Evolutionary conservation across 2,888 invertebrate species (phyloP).

Genomic region (Orthosia gracilis): DNA sequence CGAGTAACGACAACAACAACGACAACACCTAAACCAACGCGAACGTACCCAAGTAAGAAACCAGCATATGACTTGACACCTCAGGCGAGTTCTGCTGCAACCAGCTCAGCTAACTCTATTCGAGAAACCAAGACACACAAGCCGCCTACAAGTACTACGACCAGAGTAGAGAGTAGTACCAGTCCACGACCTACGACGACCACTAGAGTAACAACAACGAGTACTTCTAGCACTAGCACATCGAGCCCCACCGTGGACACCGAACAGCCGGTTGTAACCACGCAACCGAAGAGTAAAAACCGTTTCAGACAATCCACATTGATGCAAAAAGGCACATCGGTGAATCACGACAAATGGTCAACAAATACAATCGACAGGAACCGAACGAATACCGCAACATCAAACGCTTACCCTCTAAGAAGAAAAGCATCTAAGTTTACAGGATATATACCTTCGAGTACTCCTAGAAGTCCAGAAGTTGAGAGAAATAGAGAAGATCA

Average conservation of each 20-base stretch:
- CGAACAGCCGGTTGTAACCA: slow-evolving; percentile 63
- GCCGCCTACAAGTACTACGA: slow-evolving; percentile 67
- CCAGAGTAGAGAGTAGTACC: slow-evolving; percentile 55
- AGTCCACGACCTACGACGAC: slow-evolving; percentile 60
- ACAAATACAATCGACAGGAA: slow-evolving; percentile 70
- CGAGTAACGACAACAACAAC: slow-evolving; percentile 81
- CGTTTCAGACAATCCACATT: slow-evolving; percentile 86
- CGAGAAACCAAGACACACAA: slow-evolving; percentile 59
- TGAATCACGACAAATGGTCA: slow-evolving; percentile 87
- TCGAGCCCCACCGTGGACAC: slow-evolving; percentile 57
- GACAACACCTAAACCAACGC: slow-evolving; percentile 73
- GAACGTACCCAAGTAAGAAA: slow-evolving; percentile 72
- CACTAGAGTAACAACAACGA: slow-evolving; percentile 34
- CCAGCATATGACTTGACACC: slow-evolving; percentile 79
- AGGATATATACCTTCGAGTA: slow-evolving; percentile 80
- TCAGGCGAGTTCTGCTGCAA: slow-evolving; percentile 82
- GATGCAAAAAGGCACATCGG: slow-evolving; percentile 86
- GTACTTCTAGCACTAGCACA: slow-evolving; percentile 35
- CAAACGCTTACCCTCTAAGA: slow-evolving; percentile 72
- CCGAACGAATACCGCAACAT: slow-evolving; percentile 62
- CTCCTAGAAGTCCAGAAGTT: slow-evolving; percentile 72
- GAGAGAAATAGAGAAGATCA: slow-evolving; percentile 73
- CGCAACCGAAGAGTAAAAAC: slow-evolving; percentile 79
- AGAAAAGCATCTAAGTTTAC: slow-evolving; percentile 87
- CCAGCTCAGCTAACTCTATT: slow-evolving; percentile 69